Conservation (phyloP, 1,140 invertebrate species). For the Drosophila athabasca region DNA sequence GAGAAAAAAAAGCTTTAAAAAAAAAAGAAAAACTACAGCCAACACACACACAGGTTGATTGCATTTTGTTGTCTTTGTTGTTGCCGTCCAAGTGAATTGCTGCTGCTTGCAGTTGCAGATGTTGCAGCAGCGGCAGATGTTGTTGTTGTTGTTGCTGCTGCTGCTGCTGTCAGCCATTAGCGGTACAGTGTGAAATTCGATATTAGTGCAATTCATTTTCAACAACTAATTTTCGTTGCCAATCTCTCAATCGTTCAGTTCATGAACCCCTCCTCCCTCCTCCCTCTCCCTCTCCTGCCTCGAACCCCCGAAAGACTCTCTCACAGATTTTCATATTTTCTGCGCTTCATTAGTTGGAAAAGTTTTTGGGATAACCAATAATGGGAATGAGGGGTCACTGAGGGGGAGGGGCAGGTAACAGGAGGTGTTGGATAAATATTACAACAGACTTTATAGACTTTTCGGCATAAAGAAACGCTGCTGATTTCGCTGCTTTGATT, state of each 20-base stretch:
- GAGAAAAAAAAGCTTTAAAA: slow-evolving; percentile 7
- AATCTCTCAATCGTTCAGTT: slow-evolving; percentile 49
- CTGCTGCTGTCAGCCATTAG: slow-evolving; percentile 67
- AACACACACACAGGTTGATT: slow-evolving; percentile 72
- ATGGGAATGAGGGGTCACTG: too few relatives aligned
- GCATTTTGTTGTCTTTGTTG: slow-evolving; percentile 72
- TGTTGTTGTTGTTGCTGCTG: slow-evolving; percentile 39
- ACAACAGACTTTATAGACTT: too few relatives aligned
- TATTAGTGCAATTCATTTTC: slow-evolving; percentile 82
- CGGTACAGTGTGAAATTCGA: slow-evolving; percentile 79
- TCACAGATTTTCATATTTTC: slow-evolving; percentile 52
- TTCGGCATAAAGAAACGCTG: too few relatives aligned
- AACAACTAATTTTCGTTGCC: slow-evolving; percentile 75
- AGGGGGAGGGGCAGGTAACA: too few relatives aligned
- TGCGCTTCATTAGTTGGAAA: slow-evolving; percentile 69
- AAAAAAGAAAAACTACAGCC: slow-evolving; percentile 12
- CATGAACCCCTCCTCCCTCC: not conserved
- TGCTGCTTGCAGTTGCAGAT: slow-evolving; percentile 17
- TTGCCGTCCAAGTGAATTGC: slow-evolving; percentile 60
- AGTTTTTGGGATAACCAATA: slow-evolving; percentile 9
- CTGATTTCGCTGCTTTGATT: too few relatives aligned
- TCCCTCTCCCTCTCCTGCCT: not conserved
- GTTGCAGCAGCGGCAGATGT: slow-evolving; percentile 10
- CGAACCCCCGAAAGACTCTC: not conserved
- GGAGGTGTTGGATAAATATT: too few relatives aligned